Evolutionary conservation across 2,797 vertebrate genomes (phyloP).

Genomic region (Erpetoichthys calabaricus): DNA sequence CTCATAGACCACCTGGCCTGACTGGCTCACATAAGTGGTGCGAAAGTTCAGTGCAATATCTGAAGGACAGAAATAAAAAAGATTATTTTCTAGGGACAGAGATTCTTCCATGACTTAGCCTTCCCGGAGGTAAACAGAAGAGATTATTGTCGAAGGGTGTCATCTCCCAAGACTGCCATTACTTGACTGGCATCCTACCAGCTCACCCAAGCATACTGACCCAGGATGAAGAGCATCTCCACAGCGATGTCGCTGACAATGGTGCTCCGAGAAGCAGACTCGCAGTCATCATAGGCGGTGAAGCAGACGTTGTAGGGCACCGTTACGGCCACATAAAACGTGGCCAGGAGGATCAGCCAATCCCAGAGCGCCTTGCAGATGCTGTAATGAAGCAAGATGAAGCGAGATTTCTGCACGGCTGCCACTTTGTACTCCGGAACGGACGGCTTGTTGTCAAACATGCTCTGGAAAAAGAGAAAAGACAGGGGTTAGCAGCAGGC

Average conservation of each 20-base stretch:
- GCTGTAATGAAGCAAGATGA: slow-evolving; percentile 93
- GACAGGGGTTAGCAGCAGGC: background rate
- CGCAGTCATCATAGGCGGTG: slow-evolving; percentile 52
- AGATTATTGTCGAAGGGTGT: background rate
- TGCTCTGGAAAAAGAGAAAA: slow-evolving; percentile 41
- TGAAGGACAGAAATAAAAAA: slow-evolving; percentile 27
- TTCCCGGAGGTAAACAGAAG: fast-evolving
- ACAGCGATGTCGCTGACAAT: slow-evolving; percentile 81
- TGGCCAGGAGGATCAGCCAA: slow-evolving; percentile 84
- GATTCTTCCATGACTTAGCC: background rate
- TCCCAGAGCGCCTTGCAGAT: slow-evolving; percentile 89
- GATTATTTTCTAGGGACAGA: slow-evolving; percentile 3
- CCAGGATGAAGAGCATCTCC: slow-evolving; percentile 93
- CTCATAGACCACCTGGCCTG: slow-evolving; percentile 83
- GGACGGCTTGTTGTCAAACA: slow-evolving; percentile 72
- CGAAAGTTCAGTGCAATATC: slow-evolving; percentile 90
- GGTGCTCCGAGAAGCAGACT: slow-evolving; percentile 59
- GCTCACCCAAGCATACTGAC: slow-evolving; percentile 36
- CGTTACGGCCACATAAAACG: slow-evolving; percentile 84
- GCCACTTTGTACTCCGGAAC: slow-evolving; percentile 90
- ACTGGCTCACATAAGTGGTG: slow-evolving; percentile 86
- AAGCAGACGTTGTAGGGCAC: slow-evolving; percentile 94
- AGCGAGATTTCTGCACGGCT: slow-evolving; percentile 77
- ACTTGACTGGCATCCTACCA: too few species aligned
- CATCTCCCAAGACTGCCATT: background rate